Evolutionary conservation across 30 jellyfish, hydroid and myxozoan species (phyloP), one percentile per base, ranked within the genome.

Genomic region (Pseudorhiza aurosa): DNA sequence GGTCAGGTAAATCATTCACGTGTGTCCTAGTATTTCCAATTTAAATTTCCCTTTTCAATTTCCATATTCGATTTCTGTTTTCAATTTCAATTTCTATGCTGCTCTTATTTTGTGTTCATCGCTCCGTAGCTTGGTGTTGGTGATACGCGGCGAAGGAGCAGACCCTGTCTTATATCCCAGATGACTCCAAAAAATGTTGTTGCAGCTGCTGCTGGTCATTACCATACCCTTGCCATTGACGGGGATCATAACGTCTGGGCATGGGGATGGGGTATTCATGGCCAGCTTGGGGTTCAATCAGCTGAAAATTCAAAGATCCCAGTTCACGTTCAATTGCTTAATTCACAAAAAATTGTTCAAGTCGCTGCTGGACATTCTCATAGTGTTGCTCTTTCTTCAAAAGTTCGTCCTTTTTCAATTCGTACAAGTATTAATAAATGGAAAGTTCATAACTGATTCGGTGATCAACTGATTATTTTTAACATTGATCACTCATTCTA

Each of bases 231-330:
- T 21, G 98, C 98, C 4, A 65, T 92, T 14, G 71, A 85, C 31
- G 71, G 93, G 18, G 95, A 92, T 60, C 50, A 85, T 76, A 80
- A 85, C 44, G 96, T 72, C 3, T 92, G 87, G 88, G 81, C 96
- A 22, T 92, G 98, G 98, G 98, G 98, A 0, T 92, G 98, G 98
- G 98, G 98, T 57, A 86, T 92, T 56, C 98, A 92, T 58, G 98
- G 98, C 26, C 98, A 92, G 57, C 75, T 92, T 14, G 98, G 96
- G 2, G 64, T 80, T 21, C 50, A 63, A 8, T 72, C 92, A 2
- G 93, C 82, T 43, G 98, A 92, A 70, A 92, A 92, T 55, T 90
- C 85, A 5, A 64, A 77, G 44, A 72, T 33, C 21, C 98, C 98
- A 12, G 81, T 78, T 26, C 75, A 65, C 31, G 77, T 85, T 8